Percentiles rank a stretch among this genome's conserved stretches.
These are phyloP conservation scores for Aegithalos caudatus DNA, from an alignment of 2,113 vertebrate species.

Conservation along the genomic window DNA sequence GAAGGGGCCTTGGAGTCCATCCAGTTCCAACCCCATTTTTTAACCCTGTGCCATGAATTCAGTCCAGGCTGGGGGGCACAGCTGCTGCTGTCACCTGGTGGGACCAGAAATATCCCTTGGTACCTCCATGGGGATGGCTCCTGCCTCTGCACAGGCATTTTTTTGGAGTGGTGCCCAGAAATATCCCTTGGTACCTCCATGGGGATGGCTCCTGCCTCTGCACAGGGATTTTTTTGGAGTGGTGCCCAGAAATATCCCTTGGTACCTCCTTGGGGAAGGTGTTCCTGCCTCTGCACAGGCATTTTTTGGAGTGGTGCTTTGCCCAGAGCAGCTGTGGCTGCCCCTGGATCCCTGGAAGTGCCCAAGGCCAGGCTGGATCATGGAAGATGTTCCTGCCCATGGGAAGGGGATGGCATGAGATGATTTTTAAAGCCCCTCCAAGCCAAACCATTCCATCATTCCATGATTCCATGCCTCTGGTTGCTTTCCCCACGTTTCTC, in stretches of 20 bases:
- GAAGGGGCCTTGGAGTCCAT: not conserved
- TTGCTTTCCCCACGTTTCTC: not conserved
- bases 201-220: not conserved
- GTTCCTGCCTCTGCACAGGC: too few relatives aligned
- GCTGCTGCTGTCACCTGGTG: not conserved
- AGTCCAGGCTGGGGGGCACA: not conserved
- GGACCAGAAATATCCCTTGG: not conserved
- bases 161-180: not conserved
- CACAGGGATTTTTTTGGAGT: not conserved
- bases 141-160: too few relatives aligned
- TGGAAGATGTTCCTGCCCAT: not conserved
- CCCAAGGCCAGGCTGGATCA: not conserved
- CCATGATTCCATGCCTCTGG: rapidly evolving
- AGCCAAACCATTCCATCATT: not conserved
- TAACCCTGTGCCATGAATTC: not conserved
- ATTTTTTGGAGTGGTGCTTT: not conserved
- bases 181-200: rapidly evolving
- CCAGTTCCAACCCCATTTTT: not conserved
- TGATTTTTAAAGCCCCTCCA: not conserved
- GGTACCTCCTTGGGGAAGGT: not conserved
- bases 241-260: too few relatives aligned
- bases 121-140: not conserved
- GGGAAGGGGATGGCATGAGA: not conserved
- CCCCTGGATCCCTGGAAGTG: not conserved
- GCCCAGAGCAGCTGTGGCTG: not conserved